phyloP scores from a whole-genome alignment of 2,888 invertebrate genomes.

The Creontiades dilutus region DNA sequence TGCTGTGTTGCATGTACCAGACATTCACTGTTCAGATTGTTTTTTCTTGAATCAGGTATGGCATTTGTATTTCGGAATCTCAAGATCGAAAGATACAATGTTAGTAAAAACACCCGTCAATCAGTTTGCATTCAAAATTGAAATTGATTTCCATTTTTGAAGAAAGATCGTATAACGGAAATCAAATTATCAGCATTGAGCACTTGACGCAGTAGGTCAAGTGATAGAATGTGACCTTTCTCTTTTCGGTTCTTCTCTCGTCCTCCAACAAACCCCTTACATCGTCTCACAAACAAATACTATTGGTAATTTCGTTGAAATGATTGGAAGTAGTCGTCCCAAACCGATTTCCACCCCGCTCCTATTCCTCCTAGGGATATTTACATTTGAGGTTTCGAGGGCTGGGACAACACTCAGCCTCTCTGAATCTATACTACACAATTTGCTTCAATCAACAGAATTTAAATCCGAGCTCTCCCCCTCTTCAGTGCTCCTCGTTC shows the following conservation, averaged over 20 bases:
- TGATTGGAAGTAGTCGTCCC: slow-evolving; percentile 46
- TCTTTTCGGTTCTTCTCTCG: neutral
- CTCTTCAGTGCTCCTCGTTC: slow-evolving; percentile 34
- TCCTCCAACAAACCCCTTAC: slow-evolving; percentile 6
- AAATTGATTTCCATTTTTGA: too few relatives aligned
- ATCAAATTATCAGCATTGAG: too few relatives aligned
- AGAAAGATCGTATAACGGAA: too few relatives aligned
- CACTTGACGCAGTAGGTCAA: neutral
- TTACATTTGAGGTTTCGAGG: slow-evolving; percentile 66
- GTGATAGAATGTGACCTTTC: neutral
- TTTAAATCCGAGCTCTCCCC: slow-evolving; percentile 55
- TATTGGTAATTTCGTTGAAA: slow-evolving; percentile 26
- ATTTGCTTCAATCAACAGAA: slow-evolving; percentile 67
- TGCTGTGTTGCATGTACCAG: too few relatives aligned
- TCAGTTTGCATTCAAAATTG: too few relatives aligned
- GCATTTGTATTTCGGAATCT: too few relatives aligned
- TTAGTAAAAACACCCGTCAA: too few relatives aligned
- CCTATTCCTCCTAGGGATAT: slow-evolving; percentile 42
- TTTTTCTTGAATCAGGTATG: too few relatives aligned
- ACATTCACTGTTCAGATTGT: too few relatives aligned
- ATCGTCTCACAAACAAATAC: slow-evolving; percentile 41
- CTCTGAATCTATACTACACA: slow-evolving; percentile 51
- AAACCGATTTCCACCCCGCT: neutral
- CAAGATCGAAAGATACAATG: too few relatives aligned
- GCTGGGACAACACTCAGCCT: slow-evolving; percentile 60